Percentiles rank a stretch among this genome's conserved stretches.
Evolutionary conservation across 2,797 vertebrate genomes (phyloP).

Genomic region (Macroramphosus scolopax): DNA sequence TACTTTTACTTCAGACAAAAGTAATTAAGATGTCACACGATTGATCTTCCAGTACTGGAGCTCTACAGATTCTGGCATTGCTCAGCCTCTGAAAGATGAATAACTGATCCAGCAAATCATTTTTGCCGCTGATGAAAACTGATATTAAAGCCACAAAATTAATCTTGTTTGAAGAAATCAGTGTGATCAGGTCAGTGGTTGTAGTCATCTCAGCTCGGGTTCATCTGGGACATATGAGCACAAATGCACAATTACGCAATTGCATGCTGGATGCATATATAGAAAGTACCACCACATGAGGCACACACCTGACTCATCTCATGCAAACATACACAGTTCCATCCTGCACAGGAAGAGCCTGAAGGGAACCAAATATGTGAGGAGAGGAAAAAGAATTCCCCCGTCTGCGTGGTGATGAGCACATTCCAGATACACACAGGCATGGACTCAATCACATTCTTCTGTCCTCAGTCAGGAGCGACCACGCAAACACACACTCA

Average conservation of each 20-base stretch:
- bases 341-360: too few relatives aligned
- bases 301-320: constrained; percentile 4
- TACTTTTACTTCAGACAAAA: too few relatives aligned
- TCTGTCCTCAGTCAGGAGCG: constrained; percentile 12
- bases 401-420: constrained; percentile 24
- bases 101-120: constrained; percentile 20
- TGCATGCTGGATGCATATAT: too few relatives aligned
- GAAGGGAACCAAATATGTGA: not conserved
- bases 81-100: constrained; percentile 14
- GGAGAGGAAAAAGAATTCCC: too few relatives aligned
- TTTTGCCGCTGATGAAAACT: constrained; percentile 28
- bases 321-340: constrained; percentile 3
- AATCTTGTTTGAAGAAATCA: not conserved
- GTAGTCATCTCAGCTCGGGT: too few relatives aligned
- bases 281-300: too few relatives aligned
- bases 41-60: not conserved
- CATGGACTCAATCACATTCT: constrained; percentile 21
- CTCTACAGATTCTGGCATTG: constrained; percentile 1
- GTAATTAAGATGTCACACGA: not conserved
- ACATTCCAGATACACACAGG: constrained; percentile 49
- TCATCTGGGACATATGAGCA: not conserved
- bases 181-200: not conserved
- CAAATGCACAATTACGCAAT: not conserved
- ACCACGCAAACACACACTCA: constrained; percentile 17
- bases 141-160: not conserved